Conservation (phyloP, 2,113 vertebrate genomes). For the Isichthys henryi region DNA sequence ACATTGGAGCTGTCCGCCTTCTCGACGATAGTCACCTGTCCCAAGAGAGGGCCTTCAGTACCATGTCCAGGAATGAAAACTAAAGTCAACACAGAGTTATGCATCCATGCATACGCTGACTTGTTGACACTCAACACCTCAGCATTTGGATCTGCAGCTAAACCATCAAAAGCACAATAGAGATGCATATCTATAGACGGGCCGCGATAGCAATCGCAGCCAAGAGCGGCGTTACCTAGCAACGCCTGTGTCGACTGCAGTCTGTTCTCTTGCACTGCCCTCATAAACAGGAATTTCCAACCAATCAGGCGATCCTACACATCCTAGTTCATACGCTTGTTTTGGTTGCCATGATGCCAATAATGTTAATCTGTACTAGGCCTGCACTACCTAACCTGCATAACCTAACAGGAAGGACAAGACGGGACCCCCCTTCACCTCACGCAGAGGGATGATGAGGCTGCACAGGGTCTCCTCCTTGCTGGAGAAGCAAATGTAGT, state of each 20-base stretch:
- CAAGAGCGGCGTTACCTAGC: conserved; percentile 17
- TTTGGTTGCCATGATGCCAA: neutral
- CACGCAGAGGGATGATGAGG: conserved; percentile 92
- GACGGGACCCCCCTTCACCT: conserved; percentile 56
- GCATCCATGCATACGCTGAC: neutral
- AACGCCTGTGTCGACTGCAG: conserved; percentile 5
- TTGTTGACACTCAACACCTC: neutral
- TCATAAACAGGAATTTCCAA: neutral
- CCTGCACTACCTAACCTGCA: neutral
- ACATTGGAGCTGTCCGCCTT: conserved; percentile 96
- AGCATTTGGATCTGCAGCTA: neutral
- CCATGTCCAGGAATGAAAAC: neutral
- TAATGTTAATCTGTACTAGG: neutral
- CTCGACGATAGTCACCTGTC: conserved; percentile 92
- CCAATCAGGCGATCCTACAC: neutral
- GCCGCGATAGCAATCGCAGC: neutral
- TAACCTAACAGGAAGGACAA: neutral
- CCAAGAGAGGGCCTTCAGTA: conserved; percentile 22
- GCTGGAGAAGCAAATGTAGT: conserved; percentile 98
- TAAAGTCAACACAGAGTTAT: neutral
- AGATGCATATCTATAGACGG: neutral
- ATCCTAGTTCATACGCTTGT: neutral
- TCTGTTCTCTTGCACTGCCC: neutral
- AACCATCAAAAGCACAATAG: neutral
- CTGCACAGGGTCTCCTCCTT: conserved; percentile 91